Evolutionary conservation across 2,888 invertebrate species (phyloP).

Genomic region (Palloptera scutellata): DNA sequence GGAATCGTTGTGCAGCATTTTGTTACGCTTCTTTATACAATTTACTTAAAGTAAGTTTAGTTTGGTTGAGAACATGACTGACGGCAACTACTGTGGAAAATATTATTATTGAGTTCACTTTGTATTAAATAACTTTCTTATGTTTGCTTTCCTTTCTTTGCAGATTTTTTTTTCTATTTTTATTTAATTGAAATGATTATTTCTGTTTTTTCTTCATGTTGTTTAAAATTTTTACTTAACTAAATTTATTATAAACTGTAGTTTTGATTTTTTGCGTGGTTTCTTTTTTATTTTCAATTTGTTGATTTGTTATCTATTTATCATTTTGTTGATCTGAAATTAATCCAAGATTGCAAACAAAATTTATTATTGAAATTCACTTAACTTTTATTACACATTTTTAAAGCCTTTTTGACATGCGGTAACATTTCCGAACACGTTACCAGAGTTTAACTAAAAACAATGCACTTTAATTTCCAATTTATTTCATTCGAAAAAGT

Average conservation of each 20-base stretch:
- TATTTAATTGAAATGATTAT: constrained; percentile 11
- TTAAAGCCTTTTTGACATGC: background rate
- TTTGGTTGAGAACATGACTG: no score
- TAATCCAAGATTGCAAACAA: background rate
- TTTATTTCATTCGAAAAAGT: background rate
- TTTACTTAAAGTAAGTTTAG: no score
- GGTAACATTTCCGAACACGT: background rate
- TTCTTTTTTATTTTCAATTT: background rate
- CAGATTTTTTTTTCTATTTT: constrained; percentile 23
- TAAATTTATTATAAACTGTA: constrained; percentile 17
- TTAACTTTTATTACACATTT: background rate
- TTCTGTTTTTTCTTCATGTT: constrained; percentile 6
- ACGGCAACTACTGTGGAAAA: no score
- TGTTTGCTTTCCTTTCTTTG: constrained; percentile 20
- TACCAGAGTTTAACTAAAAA: background rate
- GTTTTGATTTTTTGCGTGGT: background rate
- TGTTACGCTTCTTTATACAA: background rate
- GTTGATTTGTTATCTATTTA: constrained; percentile 25
- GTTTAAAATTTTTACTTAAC: background rate
- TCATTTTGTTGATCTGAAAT: constrained; percentile 20
- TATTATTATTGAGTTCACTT: background rate
- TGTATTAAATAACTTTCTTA: constrained; percentile 25
- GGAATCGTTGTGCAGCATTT: constrained; percentile 39
- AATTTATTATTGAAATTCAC: background rate
- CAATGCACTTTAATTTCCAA: background rate